These are phyloP conservation scores for Nemoura dubitans DNA, from an alignment of 2,888 invertebrate species.

Conservation along the genomic window DNA sequence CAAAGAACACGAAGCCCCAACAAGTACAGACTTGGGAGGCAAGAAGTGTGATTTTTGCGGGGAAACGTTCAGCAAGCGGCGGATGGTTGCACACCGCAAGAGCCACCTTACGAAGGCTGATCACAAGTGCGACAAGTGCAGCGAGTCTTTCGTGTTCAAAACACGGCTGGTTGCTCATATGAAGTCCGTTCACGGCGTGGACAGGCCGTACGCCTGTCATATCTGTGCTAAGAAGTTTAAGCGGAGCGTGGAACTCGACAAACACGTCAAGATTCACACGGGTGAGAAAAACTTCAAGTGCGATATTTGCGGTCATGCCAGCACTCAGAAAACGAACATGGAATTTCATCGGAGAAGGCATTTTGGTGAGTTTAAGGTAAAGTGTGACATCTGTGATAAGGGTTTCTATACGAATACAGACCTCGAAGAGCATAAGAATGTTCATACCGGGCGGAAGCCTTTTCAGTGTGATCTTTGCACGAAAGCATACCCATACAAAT, in stretches of 20 bases:
- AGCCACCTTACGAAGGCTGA: slow-evolving; percentile 55
- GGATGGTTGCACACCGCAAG: slow-evolving; percentile 33
- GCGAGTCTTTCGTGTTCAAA: slow-evolving; percentile 58
- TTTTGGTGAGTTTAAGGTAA: slow-evolving; percentile 48
- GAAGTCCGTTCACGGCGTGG: slow-evolving; percentile 56
- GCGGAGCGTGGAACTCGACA: slow-evolving; percentile 34
- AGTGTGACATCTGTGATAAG: slow-evolving; percentile 66
- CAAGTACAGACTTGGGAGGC: not conserved
- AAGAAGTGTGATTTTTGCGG: slow-evolving; percentile 38
- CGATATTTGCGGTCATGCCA: slow-evolving; percentile 55
- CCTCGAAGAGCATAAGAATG: slow-evolving; percentile 52
- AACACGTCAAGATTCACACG: slow-evolving; percentile 53
- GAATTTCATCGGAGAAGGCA: slow-evolving; percentile 49
- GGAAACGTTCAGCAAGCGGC: slow-evolving; percentile 26
- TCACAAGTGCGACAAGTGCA: slow-evolving; percentile 59
- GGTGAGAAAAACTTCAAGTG: slow-evolving; percentile 55
- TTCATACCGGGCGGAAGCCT: slow-evolving; percentile 49
- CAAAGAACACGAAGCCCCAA: not conserved
- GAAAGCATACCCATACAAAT: slow-evolving; percentile 55
- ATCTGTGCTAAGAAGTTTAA: slow-evolving; percentile 53
- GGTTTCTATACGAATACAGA: slow-evolving; percentile 60
- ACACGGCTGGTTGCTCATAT: slow-evolving; percentile 56
- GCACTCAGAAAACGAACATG: slow-evolving; percentile 56
- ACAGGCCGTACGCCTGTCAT: slow-evolving; percentile 56
- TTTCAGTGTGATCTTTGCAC: slow-evolving; percentile 56